Percentiles rank a stretch among this genome's conserved stretches.
phyloP scores from a whole-genome alignment of 2,113 vertebrate genomes.

The Gnathonemus longibarbis region DNA sequence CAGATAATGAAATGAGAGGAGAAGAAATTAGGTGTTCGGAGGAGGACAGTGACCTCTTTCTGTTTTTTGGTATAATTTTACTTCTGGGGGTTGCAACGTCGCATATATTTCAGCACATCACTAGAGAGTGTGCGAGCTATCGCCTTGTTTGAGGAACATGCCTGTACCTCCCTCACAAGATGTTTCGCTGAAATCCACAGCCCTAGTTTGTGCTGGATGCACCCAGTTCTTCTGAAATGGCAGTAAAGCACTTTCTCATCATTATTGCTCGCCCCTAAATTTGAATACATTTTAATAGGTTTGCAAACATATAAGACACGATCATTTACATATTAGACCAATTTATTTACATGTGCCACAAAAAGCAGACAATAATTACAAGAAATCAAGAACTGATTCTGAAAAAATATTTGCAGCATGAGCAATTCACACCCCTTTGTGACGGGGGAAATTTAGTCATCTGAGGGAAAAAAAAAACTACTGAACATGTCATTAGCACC shows the following conservation, averaged over 20 bases:
- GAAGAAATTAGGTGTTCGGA: background rate
- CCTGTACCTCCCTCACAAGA: slow-evolving; percentile 41
- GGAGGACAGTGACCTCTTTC: background rate
- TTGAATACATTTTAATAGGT: background rate
- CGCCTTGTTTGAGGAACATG: slow-evolving; percentile 36
- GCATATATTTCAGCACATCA: background rate
- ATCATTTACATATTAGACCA: background rate
- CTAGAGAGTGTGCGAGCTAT: slow-evolving; percentile 18
- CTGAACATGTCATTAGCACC: background rate
- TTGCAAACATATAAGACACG: background rate
- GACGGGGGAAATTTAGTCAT: background rate
- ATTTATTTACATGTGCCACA: background rate
- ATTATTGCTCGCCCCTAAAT: background rate
- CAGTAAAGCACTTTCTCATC: background rate
- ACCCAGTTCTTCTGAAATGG: background rate
- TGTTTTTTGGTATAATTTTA: slow-evolving; percentile 27
- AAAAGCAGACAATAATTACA: background rate
- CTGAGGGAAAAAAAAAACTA: background rate
- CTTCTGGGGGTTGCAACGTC: slow-evolving; percentile 30
- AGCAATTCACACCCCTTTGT: background rate
- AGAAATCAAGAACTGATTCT: background rate
- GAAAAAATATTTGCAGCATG: background rate
- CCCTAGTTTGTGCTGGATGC: background rate
- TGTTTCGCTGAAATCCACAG: background rate
- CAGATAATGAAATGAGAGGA: background rate